Base-by-base conservation (phyloP, 2,797 vertebrate genomes). In the Cyclura pinguis region DNA sequence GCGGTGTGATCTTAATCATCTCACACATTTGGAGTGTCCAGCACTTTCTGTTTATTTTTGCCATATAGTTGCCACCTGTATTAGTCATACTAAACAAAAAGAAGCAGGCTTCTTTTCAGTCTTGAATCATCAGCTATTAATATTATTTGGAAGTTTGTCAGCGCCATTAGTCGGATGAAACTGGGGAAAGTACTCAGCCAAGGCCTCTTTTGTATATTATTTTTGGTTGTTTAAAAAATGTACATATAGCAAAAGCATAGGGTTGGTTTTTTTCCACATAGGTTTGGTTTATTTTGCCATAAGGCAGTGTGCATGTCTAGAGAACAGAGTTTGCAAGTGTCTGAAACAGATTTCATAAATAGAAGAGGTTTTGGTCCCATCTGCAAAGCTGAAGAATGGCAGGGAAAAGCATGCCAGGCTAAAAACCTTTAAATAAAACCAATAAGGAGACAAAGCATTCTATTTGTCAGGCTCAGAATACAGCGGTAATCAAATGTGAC, bases 31-130 rank as follows among this genome's bases (percentile, higher is more conserved):
- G 24, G 88, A 62, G 13, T 55, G 50, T 94, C 82, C 83, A 92
- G 91, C 50, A 93, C 50, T 5, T 84, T 91, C 4, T 6, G 0
- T 87, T 94, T 93, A 69, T 94, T 95, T 95, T 91, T 94, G 64
- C 84, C 81, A 72, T 50, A 73, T 93, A 88, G 84, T n/a, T 83
- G 88, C 7, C 50, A 81, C 91, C 78, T 88, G 22, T 67, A 2
- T 93, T 93, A 86, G 85, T 95, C 92, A 87, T 0, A 0, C 35
- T 76, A 47, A 78, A 52, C 84, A 62, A 13, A 84, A 74, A 93
- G 80, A 92, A 73, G 82, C 76, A 27, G 62, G 81, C 67, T 86
- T 86, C 35, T 77, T 94, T 91, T 93, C 67, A 89, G 90, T 88
- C 73, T 67, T 81, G 74, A 87, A 89, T 89, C 78, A 87, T 87